Evolutionary conservation across 2,888 invertebrate species (phyloP), one percentile per base, ranked within the genome.

Genomic region (Augiades crinisus): DNA sequence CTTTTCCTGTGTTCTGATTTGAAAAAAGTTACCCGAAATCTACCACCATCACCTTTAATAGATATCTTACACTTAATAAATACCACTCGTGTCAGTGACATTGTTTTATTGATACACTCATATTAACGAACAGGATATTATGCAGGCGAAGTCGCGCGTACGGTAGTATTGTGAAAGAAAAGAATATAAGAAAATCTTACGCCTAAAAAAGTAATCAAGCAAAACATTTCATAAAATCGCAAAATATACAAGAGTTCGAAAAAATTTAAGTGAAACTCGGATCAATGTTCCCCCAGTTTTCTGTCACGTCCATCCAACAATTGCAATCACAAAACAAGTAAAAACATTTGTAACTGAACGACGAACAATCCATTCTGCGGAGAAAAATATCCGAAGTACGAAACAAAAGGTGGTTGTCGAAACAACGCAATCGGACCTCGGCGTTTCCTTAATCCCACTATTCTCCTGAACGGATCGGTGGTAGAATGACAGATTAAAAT

Each of bases 401-500:
- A 36, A 43, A 50, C 50, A 50, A 50, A 50, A 34, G 34, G 14
- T 24, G 27, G 22, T 45, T 21, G 22, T 24, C 16, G 24, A 19
- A 49, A 49, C 49, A 36, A 50, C 34, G 24, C 16, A 17, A 17
- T 27, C 37, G 36, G 27, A 10, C 17, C 37, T 16, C 22, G n/a
- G 27, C 21, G n/a, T 41, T n/a, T 27, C 27, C n/a, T 34, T 34
- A 49, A 41, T 49, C 33, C 41, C 7, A 34, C 27, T 31, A 16
- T 34, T 41, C 41, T 17, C 22, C 16, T 10, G 12, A 40, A 34
- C 19, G 27, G 21, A 50, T 50, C 36, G 38, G 14, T 21, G 24
- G 27, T 14, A 21, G 36, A 10, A 41, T 43, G 13, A 34, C 34
- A 36, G 43, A 50, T 50, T 50, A 50, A 50, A 50, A 40, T 27